phyloP scores from a whole-genome alignment of 1,140 invertebrate species.

The Microplitis demolitor region DNA sequence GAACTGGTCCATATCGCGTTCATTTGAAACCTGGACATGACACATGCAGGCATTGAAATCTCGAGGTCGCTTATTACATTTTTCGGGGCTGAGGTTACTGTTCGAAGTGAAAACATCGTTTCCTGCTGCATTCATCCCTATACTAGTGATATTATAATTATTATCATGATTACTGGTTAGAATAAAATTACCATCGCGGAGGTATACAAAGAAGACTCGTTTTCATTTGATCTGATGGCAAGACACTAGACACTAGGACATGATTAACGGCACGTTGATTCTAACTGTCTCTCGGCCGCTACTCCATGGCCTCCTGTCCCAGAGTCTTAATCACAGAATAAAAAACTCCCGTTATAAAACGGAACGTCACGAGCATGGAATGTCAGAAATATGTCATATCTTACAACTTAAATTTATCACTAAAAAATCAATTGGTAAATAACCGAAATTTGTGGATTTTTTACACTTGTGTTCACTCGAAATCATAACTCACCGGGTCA shows the following conservation, averaged over 20 bases:
- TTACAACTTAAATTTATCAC: background rate
- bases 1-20: no score
- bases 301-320: conserved; percentile 41
- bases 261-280: conserved; percentile 23
- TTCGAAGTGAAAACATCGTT: conserved; percentile 5
- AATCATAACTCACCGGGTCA: background rate
- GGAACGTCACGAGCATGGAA: conserved; percentile 51
- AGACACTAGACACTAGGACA: conserved; percentile 1
- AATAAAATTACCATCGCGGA: no score
- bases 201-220: conserved; percentile 12
- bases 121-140: background rate
- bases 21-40: no score
- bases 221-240: conserved; percentile 19
- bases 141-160: no score
- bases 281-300: conserved; percentile 22
- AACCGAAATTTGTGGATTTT: background rate
- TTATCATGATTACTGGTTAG: no score
- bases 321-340: conserved; percentile 43
- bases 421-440: background rate
- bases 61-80: background rate
- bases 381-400: conserved; percentile 31
- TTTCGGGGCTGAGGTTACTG: background rate
- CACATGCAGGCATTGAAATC: background rate
- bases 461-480: background rate
- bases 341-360: conserved; percentile 54